Evolutionary conservation across 2,888 invertebrate genomes (phyloP), one percentile per base, ranked within the genome.

Genomic region (Drosophila incognita): DNA sequence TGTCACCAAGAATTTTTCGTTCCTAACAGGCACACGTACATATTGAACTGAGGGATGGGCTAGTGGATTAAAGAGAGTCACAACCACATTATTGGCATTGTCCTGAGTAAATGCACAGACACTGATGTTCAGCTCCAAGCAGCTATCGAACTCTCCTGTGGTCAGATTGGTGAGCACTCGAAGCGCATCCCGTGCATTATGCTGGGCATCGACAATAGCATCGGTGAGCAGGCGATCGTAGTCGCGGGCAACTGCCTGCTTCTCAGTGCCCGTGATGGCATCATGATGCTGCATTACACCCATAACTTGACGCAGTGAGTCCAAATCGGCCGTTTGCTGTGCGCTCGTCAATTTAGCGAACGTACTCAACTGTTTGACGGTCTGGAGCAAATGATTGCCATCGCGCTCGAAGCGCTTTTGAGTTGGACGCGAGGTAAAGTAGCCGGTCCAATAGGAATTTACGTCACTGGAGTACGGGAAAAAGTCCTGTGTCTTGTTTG

Each of bases 371-470:
- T 97, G 97, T 88, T 97, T 97, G 38, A 95, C 95, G 38, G 96
- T 83, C 94, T 97, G 97, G 15, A 97, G 90, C 74, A 96, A 95
- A 76, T 95, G 95, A 83, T 97, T 97, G 4, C 96, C 96, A 60
- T 95, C 93, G 18, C 97, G 94, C 90, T 97, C 97, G 76, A 95
- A 96, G 74, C 95, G 95, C 86, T 97, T 97, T 1, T 96, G 94
- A 0, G 97, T 96, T 0, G 97, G 97, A 29, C 97, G 94, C 0
- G 97, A 97, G 0, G 97, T 96, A 90, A 96, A 98, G 90, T 97
- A 98, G 0, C 99, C 99, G 0, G 98, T 98, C 99, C 99, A 99
- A 91, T 96, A 99, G 0, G 97, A 94, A 87, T 98, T 96, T 0
- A 95, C 94, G 90, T 97, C 96, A 51, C 96, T 96, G 1, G 98